Percentiles rank a stretch among this genome's conserved stretches.
Conservation (phyloP, 2,113 vertebrate genomes). For the Formicarius rufipectus region DNA sequence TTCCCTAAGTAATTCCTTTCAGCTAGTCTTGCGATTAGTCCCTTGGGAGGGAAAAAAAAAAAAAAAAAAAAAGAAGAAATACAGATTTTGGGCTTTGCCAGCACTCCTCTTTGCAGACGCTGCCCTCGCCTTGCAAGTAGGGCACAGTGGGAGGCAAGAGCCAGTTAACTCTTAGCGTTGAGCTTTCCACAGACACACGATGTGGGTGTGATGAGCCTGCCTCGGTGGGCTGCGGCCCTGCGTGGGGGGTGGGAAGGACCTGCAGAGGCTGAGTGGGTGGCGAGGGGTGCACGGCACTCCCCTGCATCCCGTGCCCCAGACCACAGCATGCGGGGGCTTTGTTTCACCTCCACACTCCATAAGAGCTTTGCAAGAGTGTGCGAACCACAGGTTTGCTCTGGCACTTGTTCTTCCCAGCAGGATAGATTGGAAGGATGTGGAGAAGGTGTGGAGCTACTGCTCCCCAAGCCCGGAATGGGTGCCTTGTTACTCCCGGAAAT, state of each 20-base stretch:
- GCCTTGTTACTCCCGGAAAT: not conserved
- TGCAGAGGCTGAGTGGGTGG: not conserved
- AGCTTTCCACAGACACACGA: fast-evolving
- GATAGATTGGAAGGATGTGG: not conserved
- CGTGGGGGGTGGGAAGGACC: not conserved
- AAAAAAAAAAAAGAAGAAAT: not conserved
- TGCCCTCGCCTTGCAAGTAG: not conserved
- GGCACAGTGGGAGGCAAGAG: not conserved
- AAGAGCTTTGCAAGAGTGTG: fast-evolving
- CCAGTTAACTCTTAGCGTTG: not conserved
- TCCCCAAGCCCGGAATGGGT: not conserved
- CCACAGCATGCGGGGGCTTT: fast-evolving
- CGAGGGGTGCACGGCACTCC: fast-evolving
- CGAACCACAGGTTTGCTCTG: not conserved
- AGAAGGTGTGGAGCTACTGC: fast-evolving
- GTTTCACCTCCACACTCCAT: no score
- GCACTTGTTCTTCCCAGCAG: not conserved
- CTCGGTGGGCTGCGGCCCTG: not conserved
- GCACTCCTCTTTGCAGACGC: not conserved
- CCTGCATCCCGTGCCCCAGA: fast-evolving
- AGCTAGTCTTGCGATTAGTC: not conserved
- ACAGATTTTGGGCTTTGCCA: not conserved
- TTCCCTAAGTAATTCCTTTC: not conserved
- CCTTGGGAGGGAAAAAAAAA: not conserved
- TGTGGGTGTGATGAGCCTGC: not conserved